These are phyloP conservation scores for Cotesia congregata DNA, from an alignment of 2,888 invertebrate genomes.

Conservation along the genomic window DNA sequence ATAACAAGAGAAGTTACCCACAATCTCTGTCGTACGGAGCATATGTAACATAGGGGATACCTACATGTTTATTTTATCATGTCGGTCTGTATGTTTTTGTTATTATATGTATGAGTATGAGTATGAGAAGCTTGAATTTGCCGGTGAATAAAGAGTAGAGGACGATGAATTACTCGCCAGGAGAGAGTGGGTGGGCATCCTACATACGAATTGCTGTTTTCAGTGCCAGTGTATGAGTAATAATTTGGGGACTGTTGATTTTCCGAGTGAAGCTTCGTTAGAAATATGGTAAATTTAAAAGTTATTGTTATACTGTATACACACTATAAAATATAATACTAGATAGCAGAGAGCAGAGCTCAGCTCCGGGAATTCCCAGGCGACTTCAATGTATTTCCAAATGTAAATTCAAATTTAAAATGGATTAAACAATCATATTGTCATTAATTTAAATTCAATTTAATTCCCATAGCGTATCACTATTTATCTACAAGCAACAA, in stretches of 20 bases:
- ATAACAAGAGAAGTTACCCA: constrained; percentile 12
- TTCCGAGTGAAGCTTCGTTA: constrained; percentile 13
- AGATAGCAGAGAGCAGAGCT: background rate
- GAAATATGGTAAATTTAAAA: constrained; percentile 18
- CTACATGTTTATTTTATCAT: constrained; percentile 18
- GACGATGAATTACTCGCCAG: background rate
- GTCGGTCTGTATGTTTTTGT: background rate
- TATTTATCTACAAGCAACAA: constrained; percentile 17
- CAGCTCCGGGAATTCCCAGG: background rate
- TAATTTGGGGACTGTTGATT: constrained; percentile 24
- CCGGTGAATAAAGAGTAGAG: background rate
- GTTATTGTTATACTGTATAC: constrained; percentile 19
- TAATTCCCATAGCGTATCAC: background rate
- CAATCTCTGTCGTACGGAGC: background rate
- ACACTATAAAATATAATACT: background rate
- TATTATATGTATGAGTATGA: background rate
- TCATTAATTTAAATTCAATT: constrained; percentile 26
- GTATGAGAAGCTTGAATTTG: background rate
- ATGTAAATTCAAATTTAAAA: constrained; percentile 3
- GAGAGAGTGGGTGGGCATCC: background rate
- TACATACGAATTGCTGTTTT: background rate
- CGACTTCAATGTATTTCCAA: constrained; percentile 5
- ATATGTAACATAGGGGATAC: background rate
- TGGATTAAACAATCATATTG: constrained; percentile 18
- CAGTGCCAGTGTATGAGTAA: background rate